Conservation (phyloP, 2,797 vertebrate genomes). For the Cuculus canorus region DNA sequence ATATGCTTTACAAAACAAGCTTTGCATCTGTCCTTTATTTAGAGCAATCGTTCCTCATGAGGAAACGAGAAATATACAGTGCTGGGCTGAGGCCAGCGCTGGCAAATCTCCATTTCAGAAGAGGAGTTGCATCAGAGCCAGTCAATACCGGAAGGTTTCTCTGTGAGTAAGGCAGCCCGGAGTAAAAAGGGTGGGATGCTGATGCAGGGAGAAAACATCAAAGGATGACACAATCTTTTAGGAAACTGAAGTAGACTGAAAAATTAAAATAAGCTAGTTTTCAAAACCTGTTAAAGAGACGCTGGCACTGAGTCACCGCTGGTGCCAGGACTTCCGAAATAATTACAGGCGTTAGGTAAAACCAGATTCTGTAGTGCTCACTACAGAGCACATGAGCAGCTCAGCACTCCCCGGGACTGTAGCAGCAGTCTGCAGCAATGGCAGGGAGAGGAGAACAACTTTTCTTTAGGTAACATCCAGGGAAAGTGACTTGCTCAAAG, state of each 20-base stretch:
- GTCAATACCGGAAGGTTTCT: slow-evolving; percentile 29
- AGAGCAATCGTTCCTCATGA: slow-evolving; percentile 36
- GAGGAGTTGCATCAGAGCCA: slow-evolving; percentile 49
- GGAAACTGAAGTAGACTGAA: slow-evolving; percentile 43
- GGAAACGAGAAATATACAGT: slow-evolving; percentile 42
- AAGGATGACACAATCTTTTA: slow-evolving; percentile 40
- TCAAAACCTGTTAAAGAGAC: neutral
- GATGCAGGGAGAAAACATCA: slow-evolving; percentile 42
- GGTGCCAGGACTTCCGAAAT: neutral
- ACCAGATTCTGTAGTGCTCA: neutral
- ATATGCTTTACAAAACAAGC: slow-evolving; percentile 39
- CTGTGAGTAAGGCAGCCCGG: slow-evolving; percentile 25
- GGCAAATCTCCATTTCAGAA: slow-evolving; percentile 59
- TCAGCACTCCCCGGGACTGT: neutral
- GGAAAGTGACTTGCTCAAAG: neutral
- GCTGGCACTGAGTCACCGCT: neutral
- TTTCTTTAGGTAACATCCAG: neutral
- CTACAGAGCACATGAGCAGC: neutral
- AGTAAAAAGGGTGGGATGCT: slow-evolving; percentile 47
- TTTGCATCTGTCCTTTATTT: slow-evolving; percentile 57
- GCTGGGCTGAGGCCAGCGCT: neutral
- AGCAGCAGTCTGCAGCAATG: neutral
- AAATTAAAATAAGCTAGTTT: slow-evolving; percentile 27
- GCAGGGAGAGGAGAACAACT: neutral
- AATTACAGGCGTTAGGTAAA: neutral